phyloP scores from a whole-genome alignment of 35 echinoderm and acorn worm genomes.

The Ophiothrix spiculata region DNA sequence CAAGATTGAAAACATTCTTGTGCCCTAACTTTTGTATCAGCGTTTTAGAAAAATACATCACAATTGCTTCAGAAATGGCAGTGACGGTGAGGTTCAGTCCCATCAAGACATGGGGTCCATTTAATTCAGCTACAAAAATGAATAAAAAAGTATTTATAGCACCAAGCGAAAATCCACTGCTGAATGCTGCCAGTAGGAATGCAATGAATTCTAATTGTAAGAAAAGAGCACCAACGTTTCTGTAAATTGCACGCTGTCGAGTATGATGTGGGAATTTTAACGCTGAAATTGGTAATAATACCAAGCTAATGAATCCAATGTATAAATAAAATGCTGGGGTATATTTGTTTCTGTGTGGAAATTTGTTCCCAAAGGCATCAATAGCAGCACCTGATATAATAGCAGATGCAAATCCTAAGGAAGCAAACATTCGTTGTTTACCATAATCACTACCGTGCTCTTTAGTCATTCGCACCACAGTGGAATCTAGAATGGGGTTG shows the following conservation, averaged over 20 bases:
- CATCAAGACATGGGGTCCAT: constrained; percentile 35
- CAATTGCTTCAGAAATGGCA: constrained; percentile 41
- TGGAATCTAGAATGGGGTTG: neutral
- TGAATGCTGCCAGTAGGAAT: constrained; percentile 19
- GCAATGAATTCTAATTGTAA: constrained; percentile 8
- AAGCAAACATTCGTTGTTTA: neutral
- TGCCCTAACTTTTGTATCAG: constrained; percentile 46
- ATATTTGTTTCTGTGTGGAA: neutral
- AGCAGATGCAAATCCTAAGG: neutral
- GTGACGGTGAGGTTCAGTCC: constrained; percentile 34
- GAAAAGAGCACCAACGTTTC: neutral
- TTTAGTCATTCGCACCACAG: neutral
- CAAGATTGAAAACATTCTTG: constrained; percentile 42
- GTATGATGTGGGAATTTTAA: neutral
- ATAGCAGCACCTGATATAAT: neutral
- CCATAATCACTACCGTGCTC: neutral
- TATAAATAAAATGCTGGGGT: neutral
- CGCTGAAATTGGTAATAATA: neutral
- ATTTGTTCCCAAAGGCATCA: neutral
- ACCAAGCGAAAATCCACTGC: constrained; percentile 17
- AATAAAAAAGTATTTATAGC: constrained; percentile 43
- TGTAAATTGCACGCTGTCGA: neutral
- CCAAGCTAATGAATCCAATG: neutral
- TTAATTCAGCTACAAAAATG: constrained; percentile 41
- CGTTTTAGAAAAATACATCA: constrained; percentile 48